Base-by-base conservation (phyloP, 2,888 invertebrate genomes). In the Automeris io region DNA sequence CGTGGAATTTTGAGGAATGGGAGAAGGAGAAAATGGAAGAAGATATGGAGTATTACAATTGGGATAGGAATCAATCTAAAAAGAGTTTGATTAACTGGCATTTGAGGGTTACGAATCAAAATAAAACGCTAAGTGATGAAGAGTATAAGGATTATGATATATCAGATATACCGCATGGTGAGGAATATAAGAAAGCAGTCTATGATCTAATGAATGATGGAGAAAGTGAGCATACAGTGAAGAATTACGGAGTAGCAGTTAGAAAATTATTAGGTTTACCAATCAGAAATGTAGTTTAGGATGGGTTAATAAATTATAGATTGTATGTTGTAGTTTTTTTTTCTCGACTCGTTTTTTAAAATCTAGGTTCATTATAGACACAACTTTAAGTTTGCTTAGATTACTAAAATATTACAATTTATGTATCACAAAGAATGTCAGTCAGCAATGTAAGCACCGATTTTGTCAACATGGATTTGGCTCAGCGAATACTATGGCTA, bases 21-120 rank as follows among this genome's bases (percentile, higher is more conserved):
- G 98, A 98, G 75, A 80, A 85, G 1, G 90, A 92, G 8, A 97
- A 97, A 72, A 80, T 88, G 0, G 91, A 93, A 60, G 92, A 89
- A 0, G 98, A 98, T 68, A 95, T 96, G 96, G 96, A 97, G 64
- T 90, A 90, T 55, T 98, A 95, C 59, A 87, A 92, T 52, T 98
- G 95, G 91, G 90, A 93, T 39, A 89, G 88, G 6, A 94, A 92
- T 62, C 74, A 81, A 11, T 94, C 95, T 0, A 91, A 91, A 57
- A 77, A 78, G 40, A 89, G 82, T 16, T 57, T 93, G 0, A 68
- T 90, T 0, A 50, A 74, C 8, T 86, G 82, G 68, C 58, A 70
- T 62, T 64, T 80, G 1, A 59, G 29, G 39, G 46, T 45, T 2
- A 72, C 46, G 3, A 70, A 70, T 33, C 61, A 75, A 23, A 47